Evolutionary conservation across 1,140 invertebrate species (phyloP).

Genomic region (Brachionus angularis): DNA sequence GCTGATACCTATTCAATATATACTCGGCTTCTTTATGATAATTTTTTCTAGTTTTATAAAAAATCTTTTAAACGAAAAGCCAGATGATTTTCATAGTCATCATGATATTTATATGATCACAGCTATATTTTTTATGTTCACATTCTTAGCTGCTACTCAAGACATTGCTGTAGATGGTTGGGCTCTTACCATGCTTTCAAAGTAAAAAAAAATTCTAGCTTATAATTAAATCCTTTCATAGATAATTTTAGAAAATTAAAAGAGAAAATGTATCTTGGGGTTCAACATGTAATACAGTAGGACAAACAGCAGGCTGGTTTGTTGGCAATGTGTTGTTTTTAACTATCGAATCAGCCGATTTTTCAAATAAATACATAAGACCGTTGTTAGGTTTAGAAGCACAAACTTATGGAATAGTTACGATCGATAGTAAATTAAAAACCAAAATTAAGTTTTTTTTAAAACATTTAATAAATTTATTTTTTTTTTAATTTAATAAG

Average conservation of each 20-base stretch:
- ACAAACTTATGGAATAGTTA: slow-evolving; percentile 16
- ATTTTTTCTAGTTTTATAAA: slow-evolving; percentile 56
- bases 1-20: slow-evolving; percentile 80
- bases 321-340: slow-evolving; percentile 94
- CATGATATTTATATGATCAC: slow-evolving; percentile 63
- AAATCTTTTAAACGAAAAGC: slow-evolving; percentile 13
- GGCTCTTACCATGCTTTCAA: slow-evolving; percentile 91
- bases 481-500: neutral
- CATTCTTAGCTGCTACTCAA: slow-evolving; percentile 89
- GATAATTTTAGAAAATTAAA: no score
- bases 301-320: slow-evolving; percentile 97
- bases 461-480: neutral
- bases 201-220: slow-evolving; percentile 5
- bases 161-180: slow-evolving; percentile 99
- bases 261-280: slow-evolving; percentile 90
- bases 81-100: neutral
- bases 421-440: slow-evolving; percentile 14
- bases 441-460: neutral
- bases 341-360: slow-evolving; percentile 87
- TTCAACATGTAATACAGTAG: slow-evolving; percentile 96
- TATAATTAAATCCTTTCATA: slow-evolving; percentile 27
- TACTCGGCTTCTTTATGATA: slow-evolving; percentile 61
- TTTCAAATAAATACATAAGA: slow-evolving; percentile 56
- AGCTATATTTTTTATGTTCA: slow-evolving; percentile 77
- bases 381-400: neutral